phyloP scores from a whole-genome alignment of 37 sponge, comb jelly and placozoan species.

The Cliona cf. orientalis region DNA sequence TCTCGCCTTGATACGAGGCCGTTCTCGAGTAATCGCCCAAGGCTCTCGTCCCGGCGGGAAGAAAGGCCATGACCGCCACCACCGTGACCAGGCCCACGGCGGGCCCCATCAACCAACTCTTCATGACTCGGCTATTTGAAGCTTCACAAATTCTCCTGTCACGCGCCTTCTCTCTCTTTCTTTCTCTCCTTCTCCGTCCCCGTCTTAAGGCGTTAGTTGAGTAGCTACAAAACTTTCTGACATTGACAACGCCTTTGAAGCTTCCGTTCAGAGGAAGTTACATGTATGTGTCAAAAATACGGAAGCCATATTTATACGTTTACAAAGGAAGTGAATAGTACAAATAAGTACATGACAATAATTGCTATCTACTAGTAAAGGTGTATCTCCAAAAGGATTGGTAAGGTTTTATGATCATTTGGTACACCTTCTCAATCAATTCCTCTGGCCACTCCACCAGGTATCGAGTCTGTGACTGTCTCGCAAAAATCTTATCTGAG shows the following conservation, averaged over 20 bases:
- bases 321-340: too few species aligned
- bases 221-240: too few species aligned
- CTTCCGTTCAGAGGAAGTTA: too few species aligned
- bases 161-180: neutral
- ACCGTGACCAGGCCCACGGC: too few species aligned
- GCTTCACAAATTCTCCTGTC: neutral
- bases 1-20: conserved; percentile 41
- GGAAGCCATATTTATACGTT: too few species aligned
- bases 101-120: neutral
- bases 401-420: neutral
- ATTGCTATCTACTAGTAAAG: neutral
- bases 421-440: conserved; percentile 4
- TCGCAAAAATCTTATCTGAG: conserved; percentile 5
- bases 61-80: neutral
- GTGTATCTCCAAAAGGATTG: conserved; percentile 16
- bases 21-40: conserved; percentile 18
- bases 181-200: too few species aligned
- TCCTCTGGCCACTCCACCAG: conserved; percentile 24
- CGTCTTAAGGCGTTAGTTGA: too few species aligned
- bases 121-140: neutral
- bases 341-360: neutral
- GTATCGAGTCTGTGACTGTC: conserved; percentile 13
- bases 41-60: neutral
- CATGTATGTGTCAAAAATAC: too few species aligned
- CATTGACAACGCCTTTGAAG: too few species aligned